Conservation (phyloP, 1,140 invertebrate genomes). For the Araneus ventricosus region DNA sequence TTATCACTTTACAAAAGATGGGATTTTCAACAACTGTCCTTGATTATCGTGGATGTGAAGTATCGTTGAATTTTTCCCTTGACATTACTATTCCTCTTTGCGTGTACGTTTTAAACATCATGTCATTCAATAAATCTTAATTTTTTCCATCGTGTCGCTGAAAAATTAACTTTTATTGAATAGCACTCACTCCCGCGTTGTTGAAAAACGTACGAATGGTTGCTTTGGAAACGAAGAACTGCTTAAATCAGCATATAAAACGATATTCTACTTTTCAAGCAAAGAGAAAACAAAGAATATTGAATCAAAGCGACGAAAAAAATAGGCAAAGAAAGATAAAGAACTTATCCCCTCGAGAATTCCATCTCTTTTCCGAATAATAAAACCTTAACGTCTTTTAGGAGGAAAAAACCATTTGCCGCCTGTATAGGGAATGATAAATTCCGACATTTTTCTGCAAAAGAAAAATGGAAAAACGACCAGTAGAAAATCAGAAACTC, state of each 20-base stretch:
- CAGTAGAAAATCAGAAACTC: conserved; percentile 68
- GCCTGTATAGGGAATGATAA: conserved; percentile 58
- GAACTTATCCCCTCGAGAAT: conserved; percentile 57
- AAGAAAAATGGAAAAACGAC: conserved; percentile 66
- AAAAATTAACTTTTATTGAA: conserved; percentile 7
- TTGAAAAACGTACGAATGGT: neutral
- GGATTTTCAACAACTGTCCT: no score
- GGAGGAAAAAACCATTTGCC: conserved; percentile 54
- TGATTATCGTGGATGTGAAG: no score
- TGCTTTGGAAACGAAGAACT: neutral
- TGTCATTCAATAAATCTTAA: neutral
- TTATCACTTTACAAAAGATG: no score
- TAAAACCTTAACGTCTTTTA: conserved; percentile 67
- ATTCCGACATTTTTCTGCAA: conserved; percentile 45
- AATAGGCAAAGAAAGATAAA: conserved; percentile 51
- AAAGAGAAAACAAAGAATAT: conserved; percentile 50
- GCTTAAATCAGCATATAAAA: conserved; percentile 60
- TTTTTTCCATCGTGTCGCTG: neutral
- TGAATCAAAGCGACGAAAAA: neutral
- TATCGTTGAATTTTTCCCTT: no score
- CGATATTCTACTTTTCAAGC: neutral
- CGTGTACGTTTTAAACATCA: no score
- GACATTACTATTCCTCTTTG: no score
- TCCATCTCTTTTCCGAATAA: conserved; percentile 63
- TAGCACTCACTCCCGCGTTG: neutral